Evolutionary conservation across 2,888 invertebrate species (phyloP).

Genomic region (Pycnomerus fuliginosus): DNA sequence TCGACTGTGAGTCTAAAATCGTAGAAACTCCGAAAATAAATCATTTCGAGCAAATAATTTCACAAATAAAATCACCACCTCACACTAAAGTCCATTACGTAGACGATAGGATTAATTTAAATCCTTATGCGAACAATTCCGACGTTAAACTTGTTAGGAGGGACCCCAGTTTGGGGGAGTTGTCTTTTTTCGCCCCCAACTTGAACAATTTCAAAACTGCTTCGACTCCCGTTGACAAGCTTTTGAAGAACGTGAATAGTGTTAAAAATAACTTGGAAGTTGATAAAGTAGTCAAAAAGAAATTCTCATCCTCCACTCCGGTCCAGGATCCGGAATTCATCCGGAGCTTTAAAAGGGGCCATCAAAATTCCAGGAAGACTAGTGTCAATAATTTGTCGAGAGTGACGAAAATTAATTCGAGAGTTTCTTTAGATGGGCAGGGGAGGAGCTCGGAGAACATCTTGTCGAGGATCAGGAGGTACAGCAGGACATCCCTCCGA

Average conservation of each 20-base stretch:
- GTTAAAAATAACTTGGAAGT: slow-evolving; percentile 13
- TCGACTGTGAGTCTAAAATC: not conserved
- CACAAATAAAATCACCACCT: not conserved
- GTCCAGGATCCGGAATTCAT: slow-evolving; percentile 2
- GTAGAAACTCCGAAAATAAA: slow-evolving; percentile 25
- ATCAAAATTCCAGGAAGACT: slow-evolving; percentile 4
- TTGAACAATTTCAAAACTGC: slow-evolving; percentile 36
- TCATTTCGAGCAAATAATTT: too few relatives aligned
- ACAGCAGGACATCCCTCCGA: slow-evolving; percentile 33
- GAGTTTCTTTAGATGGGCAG: slow-evolving; percentile 7
- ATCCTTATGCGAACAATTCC: slow-evolving; percentile 21
- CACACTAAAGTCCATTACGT: too few relatives aligned
- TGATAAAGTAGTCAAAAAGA: slow-evolving; percentile 12
- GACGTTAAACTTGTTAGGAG: slow-evolving; percentile 22
- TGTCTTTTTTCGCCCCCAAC: slow-evolving; percentile 41
- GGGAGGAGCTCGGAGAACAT: slow-evolving; percentile 27
- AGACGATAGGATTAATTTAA: not conserved
- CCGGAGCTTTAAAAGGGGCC: not conserved
- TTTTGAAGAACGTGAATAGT: slow-evolving; percentile 6
- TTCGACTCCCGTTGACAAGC: slow-evolving; percentile 40
- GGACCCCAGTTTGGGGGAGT: slow-evolving; percentile 34
- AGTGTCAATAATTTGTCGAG: slow-evolving; percentile 7
- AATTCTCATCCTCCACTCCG: slow-evolving; percentile 1
- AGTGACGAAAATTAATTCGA: slow-evolving; percentile 11
- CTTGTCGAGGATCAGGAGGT: slow-evolving; percentile 34